A percentile compares a stretch with the other conserved stretches of the same genome.
phyloP scores from a whole-genome alignment of 1,140 invertebrate genomes.

The Sweltsa coloradensis region DNA sequence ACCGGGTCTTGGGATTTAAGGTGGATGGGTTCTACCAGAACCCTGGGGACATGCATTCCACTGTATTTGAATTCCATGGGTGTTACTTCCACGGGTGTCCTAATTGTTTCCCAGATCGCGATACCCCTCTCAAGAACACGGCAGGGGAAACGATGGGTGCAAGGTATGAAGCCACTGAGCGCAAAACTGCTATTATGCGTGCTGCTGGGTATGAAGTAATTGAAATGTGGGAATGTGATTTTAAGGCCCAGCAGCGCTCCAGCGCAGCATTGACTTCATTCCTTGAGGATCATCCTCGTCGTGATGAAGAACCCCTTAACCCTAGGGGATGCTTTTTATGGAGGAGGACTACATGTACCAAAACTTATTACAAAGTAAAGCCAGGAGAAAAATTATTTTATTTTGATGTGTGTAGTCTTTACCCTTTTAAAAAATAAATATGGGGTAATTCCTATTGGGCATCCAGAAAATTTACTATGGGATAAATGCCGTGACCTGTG shows the following conservation, averaged over 20 bases:
- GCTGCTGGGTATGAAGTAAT: not conserved
- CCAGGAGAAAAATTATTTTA: not conserved
- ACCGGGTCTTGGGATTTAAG: not conserved
- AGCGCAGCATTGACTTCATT: not conserved
- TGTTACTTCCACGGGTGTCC: constrained; percentile 11
- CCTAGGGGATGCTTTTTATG: not conserved
- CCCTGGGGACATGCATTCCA: not conserved
- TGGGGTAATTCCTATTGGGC: not conserved
- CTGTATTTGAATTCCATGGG: constrained; percentile 10
- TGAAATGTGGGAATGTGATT: not conserved
- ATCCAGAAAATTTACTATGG: not conserved
- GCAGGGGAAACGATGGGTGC: not conserved
- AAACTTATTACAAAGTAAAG: not conserved
- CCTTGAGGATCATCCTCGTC: too few species aligned
- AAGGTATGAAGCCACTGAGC: constrained; percentile 3
- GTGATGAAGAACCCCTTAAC: too few species aligned
- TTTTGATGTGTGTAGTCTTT: not conserved
- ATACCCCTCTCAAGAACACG: constrained; percentile 5
- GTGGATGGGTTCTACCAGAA: constrained; percentile 7
- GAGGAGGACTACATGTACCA: not conserved
- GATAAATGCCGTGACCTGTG: too few species aligned
- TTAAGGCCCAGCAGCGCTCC: too few species aligned
- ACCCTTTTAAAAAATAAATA: not conserved
- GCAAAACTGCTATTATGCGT: not conserved
- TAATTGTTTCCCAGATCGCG: constrained; percentile 5